Evolutionary conservation across 2,888 invertebrate species (phyloP).

Genomic region (Andrena dorsata): DNA sequence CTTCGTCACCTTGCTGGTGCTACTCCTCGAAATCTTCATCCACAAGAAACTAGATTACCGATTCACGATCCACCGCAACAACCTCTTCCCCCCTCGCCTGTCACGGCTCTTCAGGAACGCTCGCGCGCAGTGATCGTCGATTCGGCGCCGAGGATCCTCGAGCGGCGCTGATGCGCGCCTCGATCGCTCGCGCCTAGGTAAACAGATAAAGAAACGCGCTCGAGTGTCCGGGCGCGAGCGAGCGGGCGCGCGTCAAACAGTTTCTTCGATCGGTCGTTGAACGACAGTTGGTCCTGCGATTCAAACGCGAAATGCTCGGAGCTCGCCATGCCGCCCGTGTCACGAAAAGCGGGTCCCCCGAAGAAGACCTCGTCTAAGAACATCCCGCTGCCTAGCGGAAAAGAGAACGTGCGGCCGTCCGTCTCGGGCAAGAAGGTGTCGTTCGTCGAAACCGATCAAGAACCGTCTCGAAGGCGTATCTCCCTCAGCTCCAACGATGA

Average conservation of each 20-base stretch:
- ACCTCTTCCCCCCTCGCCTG: not conserved
- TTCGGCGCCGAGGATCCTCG: not conserved
- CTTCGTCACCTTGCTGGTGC: constrained; percentile 64
- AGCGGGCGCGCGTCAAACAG: not conserved
- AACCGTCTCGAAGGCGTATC: not conserved
- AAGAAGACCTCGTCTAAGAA: not conserved
- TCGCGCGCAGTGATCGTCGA: not conserved
- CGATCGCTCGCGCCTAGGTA: constrained; percentile 10
- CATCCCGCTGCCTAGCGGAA: not conserved
- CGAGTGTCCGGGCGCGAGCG: constrained; percentile 14
- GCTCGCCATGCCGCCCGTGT: not conserved
- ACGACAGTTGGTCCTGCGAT: too few species aligned
- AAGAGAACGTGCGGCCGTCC: constrained; percentile 34
- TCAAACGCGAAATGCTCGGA: not conserved
- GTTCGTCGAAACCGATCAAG: not conserved
- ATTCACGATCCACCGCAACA: not conserved
- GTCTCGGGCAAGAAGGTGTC: not conserved
- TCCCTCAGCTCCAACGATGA: not conserved
- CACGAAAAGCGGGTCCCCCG: not conserved
- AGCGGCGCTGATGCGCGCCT: not conserved
- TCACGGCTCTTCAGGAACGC: not conserved
- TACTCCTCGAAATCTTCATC: constrained; percentile 65
- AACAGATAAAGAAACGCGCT: constrained; percentile 6
- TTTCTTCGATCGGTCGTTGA: not conserved
- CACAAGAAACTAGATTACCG: not conserved